Conservation (phyloP, 2,113 vertebrate genomes). For the Indri indri region DNA sequence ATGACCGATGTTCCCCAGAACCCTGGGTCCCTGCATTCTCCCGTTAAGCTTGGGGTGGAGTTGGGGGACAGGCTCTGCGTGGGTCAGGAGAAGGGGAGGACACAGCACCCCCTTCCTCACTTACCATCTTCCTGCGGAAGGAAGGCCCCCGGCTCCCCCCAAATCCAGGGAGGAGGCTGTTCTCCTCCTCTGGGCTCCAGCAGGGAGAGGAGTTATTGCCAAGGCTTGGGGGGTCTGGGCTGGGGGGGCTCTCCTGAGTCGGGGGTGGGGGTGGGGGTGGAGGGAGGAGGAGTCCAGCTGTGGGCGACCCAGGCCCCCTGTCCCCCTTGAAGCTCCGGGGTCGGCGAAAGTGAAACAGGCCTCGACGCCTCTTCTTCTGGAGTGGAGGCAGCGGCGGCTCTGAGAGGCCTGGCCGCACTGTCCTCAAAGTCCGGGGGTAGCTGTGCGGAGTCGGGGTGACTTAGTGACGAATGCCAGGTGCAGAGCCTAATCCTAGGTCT, state of each 20-base stretch:
- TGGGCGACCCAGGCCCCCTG: constrained; percentile 70
- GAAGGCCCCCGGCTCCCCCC: constrained; percentile 68
- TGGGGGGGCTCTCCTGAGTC: constrained; percentile 69
- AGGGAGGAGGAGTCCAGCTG: constrained; percentile 75
- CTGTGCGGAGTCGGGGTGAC: constrained; percentile 46
- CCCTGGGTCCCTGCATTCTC: neutral
- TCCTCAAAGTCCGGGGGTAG: constrained; percentile 76
- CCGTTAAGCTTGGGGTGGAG: neutral
- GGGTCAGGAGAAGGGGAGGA: neutral
- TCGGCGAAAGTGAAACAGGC: constrained; percentile 82
- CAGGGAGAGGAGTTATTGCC: constrained; percentile 73
- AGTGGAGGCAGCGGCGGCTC: constrained; percentile 68
- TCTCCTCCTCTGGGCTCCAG: constrained; percentile 80
- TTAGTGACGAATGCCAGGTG: neutral
- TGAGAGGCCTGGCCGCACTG: constrained; percentile 64
- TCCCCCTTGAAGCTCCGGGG: constrained; percentile 81
- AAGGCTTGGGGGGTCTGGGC: constrained; percentile 66
- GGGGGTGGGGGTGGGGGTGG: constrained; percentile 72
- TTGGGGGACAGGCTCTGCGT: neutral
- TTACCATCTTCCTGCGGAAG: constrained; percentile 62
- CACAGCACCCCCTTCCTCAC: neutral
- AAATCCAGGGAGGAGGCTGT: constrained; percentile 78
- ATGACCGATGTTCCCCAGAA: neutral
- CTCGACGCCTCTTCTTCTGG: constrained; percentile 82
- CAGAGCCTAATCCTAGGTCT: neutral